Conservation (phyloP, 2,888 invertebrate species). For the Aphrophora alni region DNA sequence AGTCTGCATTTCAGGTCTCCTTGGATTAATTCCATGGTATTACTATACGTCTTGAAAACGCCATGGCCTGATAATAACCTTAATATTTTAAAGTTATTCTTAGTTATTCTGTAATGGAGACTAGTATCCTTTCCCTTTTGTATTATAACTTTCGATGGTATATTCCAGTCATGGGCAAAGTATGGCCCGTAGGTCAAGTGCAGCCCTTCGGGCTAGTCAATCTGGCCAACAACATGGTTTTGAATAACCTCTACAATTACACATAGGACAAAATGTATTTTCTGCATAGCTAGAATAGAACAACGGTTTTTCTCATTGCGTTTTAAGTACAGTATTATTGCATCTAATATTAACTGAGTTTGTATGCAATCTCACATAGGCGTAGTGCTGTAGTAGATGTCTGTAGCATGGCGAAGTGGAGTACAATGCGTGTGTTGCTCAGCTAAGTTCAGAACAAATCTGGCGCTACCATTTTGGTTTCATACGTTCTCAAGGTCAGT, state of each 20-base stretch:
- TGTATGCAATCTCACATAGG: background rate
- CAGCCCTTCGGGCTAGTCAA: constrained; percentile 12
- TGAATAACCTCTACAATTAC: constrained; percentile 13
- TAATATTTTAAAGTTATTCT: no score
- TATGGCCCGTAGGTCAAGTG: background rate
- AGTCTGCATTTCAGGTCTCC: no score
- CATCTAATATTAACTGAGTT: background rate
- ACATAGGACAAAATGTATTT: background rate
- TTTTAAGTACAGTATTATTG: no score
- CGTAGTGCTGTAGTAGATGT: no score
- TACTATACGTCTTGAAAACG: no score
- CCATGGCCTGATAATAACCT: no score
- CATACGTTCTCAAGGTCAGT: constrained; percentile 10
- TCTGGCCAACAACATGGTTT: background rate
- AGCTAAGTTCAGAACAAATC: constrained; percentile 10
- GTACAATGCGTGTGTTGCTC: constrained; percentile 11
- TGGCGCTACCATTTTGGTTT: background rate
- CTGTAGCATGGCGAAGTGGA: no score
- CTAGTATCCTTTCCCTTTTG: no score
- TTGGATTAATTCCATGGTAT: no score
- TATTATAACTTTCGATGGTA: background rate
- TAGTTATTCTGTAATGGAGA: no score
- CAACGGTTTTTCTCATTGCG: no score
- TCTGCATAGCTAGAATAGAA: background rate
- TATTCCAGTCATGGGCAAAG: background rate